Evolutionary conservation across 2,113 vertebrate genomes (phyloP).

Genomic region (Hystrix cristata): DNA sequence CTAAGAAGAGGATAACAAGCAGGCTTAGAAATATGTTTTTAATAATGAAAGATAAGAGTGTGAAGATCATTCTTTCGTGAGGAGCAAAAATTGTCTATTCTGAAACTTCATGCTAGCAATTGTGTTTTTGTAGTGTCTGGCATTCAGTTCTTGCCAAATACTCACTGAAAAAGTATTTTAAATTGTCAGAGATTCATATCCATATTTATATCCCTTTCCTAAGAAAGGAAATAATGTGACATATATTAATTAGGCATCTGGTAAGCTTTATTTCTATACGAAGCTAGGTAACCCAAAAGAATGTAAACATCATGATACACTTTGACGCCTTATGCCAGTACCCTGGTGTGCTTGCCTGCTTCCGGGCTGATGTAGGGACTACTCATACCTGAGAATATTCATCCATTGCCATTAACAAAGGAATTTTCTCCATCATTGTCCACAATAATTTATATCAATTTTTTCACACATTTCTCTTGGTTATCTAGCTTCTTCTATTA

Average conservation of each 20-base stretch:
- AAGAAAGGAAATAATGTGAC: background rate
- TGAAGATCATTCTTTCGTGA: background rate
- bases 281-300: background rate
- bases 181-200: background rate
- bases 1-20: background rate
- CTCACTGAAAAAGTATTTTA: background rate
- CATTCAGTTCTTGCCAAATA: slow-evolving; percentile 3
- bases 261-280: background rate
- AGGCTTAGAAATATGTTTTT: background rate
- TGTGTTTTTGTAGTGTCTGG: background rate
- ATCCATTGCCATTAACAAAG: background rate
- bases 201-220: background rate
- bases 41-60: background rate
- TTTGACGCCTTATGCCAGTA: background rate
- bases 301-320: background rate
- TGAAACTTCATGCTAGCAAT: background rate
- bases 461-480: background rate
- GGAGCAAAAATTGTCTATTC: background rate
- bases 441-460: background rate
- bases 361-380: background rate
- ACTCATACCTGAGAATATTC: background rate
- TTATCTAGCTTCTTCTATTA: background rate
- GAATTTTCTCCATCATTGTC: background rate
- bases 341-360: background rate
- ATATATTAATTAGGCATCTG: background rate